Base-by-base conservation (phyloP, 2,888 invertebrate species). In the Nephrocerus scutellatus region DNA sequence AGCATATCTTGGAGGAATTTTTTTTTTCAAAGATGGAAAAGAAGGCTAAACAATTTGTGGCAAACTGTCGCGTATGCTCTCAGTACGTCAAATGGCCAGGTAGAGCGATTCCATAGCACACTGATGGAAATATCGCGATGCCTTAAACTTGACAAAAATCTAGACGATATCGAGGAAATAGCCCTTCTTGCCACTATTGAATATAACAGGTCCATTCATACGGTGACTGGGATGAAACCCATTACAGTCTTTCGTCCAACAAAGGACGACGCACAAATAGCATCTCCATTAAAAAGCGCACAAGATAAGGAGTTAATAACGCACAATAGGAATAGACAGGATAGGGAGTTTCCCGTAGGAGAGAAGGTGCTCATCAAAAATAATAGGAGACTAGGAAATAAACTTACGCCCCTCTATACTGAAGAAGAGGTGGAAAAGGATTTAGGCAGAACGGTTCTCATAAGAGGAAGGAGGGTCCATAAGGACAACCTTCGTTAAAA, bases 1-100 rank as follows among this genome's bases (percentile, higher is more conserved):
- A 43, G 14, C 36, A 36, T 8, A 36, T 39, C 18, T 18, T 29
- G 14, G 33, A 32, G 16, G 36, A 36, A 30, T 43, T 34, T 29
- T 39, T 38, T 22, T 39, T 39, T 23, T 36, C 36, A 4, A 41
- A 41, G 32, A 36, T 35, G 35, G 26, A 30, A 18, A 37, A 30
- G n/a, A n/a, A n/a, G n/a, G n/a, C n/a, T n/a, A n/a, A n/a, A n/a
- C n/a, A n/a, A n/a, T n/a, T n/a, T n/a, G n/a, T n/a, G n/a, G n/a
- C n/a, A n/a, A n/a, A n/a, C n/a, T n/a, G n/a, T n/a, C n/a, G 15
- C 18, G 21, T 7, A 34, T 15, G 34, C 33, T 10, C 49, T 41
- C 29, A 50, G 45, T 22, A 38, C 41, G 22, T 44, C 46, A 13
- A 44, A 44, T 25, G 47, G 41, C 5, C 45, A 47, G 22, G 41